Base-by-base conservation (phyloP, 2,797 vertebrate species). In the Sparus aurata region DNA sequence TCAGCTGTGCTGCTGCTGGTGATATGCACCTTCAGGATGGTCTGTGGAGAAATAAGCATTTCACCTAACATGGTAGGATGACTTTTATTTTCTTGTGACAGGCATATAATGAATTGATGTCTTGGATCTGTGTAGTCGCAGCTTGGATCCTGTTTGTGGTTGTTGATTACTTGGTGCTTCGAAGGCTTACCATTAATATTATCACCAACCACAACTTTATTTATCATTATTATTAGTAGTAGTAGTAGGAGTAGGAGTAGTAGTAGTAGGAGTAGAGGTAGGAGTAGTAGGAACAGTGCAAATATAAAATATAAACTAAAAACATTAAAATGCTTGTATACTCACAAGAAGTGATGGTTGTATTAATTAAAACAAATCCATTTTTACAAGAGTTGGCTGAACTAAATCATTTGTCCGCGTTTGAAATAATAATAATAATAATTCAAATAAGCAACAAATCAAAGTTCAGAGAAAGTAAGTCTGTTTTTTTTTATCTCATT, bases 1-100 rank as follows among this genome's bases (percentile, higher is more conserved):
- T 63, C 17, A 27, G 34, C 46, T 43, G 41, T 43, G 22, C 43
- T 75, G 53, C 43, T 66, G 65, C 50, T 43, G 49, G 52, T 57
- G 46, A 20, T 45, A 13, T 2, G 23, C 34, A 3, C 12, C 23
- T 69, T 58, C 53, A 47, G 49, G 45, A 43, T 16, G 9, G 30
- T 18, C 46, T 54, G 50, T 59, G 30, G 25, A 63, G 15, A 23
- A 53, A 67, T 59, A 45, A 80, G 53, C 2, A 15, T 49, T 54
- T 61, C 55, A 47, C 46, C 47, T 69, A 60, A 18, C 27, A 59
- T 43, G 65, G 34, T 8, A 41, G n/a, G 30, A 22, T 57, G 27
- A 45, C 45, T 62, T 22, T 9, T 61, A 7, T 22, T 30, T 3
- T 49, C 15, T 4, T 10, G 46, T n/a, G 22, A 25, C 10, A 20